Base-by-base conservation (phyloP, 2,797 vertebrate species). In the Semotilus atromaculatus region DNA sequence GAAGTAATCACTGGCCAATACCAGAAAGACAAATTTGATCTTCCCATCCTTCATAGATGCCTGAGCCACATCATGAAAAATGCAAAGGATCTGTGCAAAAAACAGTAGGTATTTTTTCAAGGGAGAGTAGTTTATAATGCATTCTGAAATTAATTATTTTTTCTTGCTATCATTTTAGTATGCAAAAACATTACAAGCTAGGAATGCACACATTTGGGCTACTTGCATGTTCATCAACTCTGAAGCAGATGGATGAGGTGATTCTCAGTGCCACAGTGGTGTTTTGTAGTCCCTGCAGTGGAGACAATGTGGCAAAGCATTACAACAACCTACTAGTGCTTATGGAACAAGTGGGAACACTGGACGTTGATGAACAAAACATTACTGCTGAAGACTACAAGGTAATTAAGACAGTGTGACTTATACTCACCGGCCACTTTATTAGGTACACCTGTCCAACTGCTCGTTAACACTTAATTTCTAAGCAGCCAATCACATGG, bases 21-120 rank as follows among this genome's bases (percentile, higher is more conserved):
- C 31, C 45, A 31, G 4, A 18, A 18, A 31, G 72, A 75, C 13
- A 34, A 10, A 5, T n/a, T 76, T 58, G 74, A 58, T 23, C 1
- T 76, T 55, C 51, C 74, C 2, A 76, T 76, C 19, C 31, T 76
- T 38, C 74, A 76, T 18, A 60, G 76, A 11, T 64, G 76, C 76
- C 11, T 78, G 7, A 78, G 58, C 38, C 75, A 78, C 16, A 40
- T 78, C 3, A 78, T 78, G 36, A 78, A 62, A 5, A 78, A 78
- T 78, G 36, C 75, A 1, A 78, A 78, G 55, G 55, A 60, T 60
- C 34, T 78, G 13, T 62, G 55, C 36, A 60, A 60, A 78, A 77
- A 62, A 40, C 16, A 64, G 75, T 78, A 64, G 18, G 51, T 34
- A 66, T 45, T 18, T 34, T 16, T 66, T 19, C 0, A 34, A 66